phyloP scores from a whole-genome alignment of 2,797 vertebrate genomes.

The Muraenolepis orangiensis region DNA sequence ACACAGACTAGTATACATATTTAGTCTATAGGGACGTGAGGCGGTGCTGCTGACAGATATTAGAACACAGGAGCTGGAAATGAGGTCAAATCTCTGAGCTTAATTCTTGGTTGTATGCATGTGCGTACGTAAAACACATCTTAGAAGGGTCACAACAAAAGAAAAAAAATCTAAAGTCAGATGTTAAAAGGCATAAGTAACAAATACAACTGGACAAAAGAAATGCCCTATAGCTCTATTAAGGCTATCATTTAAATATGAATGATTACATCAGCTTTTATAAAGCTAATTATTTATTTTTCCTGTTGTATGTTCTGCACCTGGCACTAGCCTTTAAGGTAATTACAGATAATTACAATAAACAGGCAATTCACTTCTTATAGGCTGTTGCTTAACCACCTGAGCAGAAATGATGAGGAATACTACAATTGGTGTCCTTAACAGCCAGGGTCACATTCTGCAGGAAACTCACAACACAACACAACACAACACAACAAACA shows the following conservation, averaged over 20 bases:
- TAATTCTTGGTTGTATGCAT: conserved; percentile 4
- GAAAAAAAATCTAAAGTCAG: too few relatives aligned
- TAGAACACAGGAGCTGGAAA: conserved; percentile 1
- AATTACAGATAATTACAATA: neutral
- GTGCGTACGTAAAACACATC: neutral
- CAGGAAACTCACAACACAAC: neutral
- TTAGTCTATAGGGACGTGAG: neutral
- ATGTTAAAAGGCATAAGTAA: neutral
- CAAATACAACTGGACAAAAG: neutral
- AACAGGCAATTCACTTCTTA: neutral
- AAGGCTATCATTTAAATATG: neutral
- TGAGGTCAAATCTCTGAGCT: neutral
- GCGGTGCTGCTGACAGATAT: neutral
- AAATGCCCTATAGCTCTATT: neutral
- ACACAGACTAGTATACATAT: neutral
- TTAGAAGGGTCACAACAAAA: neutral
- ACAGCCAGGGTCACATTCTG: neutral
- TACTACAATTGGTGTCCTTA: neutral
- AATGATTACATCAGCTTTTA: neutral
- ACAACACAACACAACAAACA: too few relatives aligned
- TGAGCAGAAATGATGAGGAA: neutral
- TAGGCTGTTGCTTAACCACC: neutral
- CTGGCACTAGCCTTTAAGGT: neutral
- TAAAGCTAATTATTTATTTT: neutral
- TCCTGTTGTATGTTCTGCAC: neutral